Evolutionary conservation across 2,888 invertebrate genomes (phyloP), one percentile per base, ranked within the genome.

Genomic region (Mesorhabditis belari): DNA sequence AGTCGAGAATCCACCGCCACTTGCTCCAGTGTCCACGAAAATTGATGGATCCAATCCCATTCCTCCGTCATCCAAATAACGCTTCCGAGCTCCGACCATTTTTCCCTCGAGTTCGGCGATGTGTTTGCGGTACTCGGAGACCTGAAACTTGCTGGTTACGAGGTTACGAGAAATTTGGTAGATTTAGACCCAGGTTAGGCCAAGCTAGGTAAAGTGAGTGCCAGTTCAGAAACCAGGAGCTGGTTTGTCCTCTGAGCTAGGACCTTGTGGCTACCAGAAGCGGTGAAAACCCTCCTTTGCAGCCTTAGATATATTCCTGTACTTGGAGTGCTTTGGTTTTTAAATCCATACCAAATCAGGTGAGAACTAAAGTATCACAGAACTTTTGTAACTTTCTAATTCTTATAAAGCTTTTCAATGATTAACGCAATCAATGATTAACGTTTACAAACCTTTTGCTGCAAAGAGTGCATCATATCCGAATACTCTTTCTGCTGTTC

Each of bases 401-500:
- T 24, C 19, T 53, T 3, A 17, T 27, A 21, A 9, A 17, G n/a
- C 27, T 49, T 29, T 4, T 49, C 6, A 25, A 2, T 3, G 12
- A 12, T 24, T 35, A 19, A 23, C 17, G 12, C 17, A 44, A n/a
- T 23, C 51, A n/a, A 2, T n/a, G n/a, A 5, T 28, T 19, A 26
- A 5, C 0, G 23, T 12, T 12, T 23, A 9, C 5, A 3, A 51
- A 76, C 76, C 70, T 79, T 80, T 58, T 72, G 73, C 61, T 79
- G 79, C 57, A 79, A 74, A 12, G 74, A 70, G 49, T 66, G 65
- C 70, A 79, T 76, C 70, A 79, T 74, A 55, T 79, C 79, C 19
- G 75, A 76, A 62, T 78, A 80, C 58, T 79, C 79, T 25, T 66
- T 62, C 59, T 79, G 79, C 63, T 79, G 75, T 59, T 77, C 78